phyloP scores from a whole-genome alignment of 1,140 invertebrate species.

The Aphaenogaster ashmeadi region DNA sequence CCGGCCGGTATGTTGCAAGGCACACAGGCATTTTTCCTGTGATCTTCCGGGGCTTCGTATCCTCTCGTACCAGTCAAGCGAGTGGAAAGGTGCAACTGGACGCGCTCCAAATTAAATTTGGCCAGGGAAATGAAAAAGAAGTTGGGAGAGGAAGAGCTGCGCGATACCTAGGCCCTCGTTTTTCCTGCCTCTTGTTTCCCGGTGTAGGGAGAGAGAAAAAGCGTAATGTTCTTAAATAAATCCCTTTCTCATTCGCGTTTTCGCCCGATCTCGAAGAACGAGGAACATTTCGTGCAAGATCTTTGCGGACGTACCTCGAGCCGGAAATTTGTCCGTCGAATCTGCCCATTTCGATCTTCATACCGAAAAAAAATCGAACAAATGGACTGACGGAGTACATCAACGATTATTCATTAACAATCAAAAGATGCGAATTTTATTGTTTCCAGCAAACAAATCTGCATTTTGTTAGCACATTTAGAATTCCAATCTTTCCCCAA shows the following conservation, averaged over 20 bases:
- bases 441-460: neutral
- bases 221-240: constrained; percentile 68
- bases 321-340: neutral
- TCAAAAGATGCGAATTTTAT: neutral
- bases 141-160: constrained; percentile 68
- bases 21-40: constrained; percentile 86
- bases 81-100: constrained; percentile 83
- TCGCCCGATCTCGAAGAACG: constrained; percentile 1
- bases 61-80: constrained; percentile 73
- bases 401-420: neutral
- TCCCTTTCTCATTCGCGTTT: constrained; percentile 46
- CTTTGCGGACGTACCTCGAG: neutral
- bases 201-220: constrained; percentile 25
- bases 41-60: constrained; percentile 86
- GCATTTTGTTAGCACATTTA: neutral
- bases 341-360: neutral
- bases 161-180: constrained; percentile 45
- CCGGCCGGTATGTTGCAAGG: constrained; percentile 70
- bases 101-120: constrained; percentile 86
- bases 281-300: neutral
- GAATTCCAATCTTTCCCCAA: neutral
- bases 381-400: neutral
- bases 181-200: neutral
- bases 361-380: neutral
- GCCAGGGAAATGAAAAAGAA: constrained; percentile 81